Evolutionary conservation across 2,113 vertebrate genomes (phyloP).

Genomic region (Oncorhynchus keta): DNA sequence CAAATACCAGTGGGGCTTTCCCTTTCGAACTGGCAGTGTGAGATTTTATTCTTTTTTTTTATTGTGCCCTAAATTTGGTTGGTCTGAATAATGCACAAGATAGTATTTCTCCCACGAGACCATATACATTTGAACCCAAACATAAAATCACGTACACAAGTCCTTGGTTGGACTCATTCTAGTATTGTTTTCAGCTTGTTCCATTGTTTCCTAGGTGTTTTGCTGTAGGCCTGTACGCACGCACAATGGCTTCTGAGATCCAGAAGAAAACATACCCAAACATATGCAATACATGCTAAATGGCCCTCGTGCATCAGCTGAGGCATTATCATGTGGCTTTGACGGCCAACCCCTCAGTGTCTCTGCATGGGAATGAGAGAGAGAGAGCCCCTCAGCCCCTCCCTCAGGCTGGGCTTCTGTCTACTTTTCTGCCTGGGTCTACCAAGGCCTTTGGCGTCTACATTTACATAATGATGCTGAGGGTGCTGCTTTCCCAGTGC

Average conservation of each 20-base stretch:
- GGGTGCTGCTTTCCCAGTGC: conserved; percentile 32
- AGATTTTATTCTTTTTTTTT: no score
- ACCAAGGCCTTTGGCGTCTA: conserved; percentile 23
- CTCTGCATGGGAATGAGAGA: conserved; percentile 40
- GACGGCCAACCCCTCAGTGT: conserved; percentile 23
- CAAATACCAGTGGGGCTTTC: no score
- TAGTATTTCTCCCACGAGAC: conserved; percentile 1
- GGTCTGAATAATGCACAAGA: no score
- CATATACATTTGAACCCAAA: background rate
- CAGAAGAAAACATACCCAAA: conserved; percentile 38
- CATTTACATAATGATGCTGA: conserved; percentile 66
- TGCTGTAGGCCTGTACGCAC: background rate
- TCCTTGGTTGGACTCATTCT: conserved; percentile 10
- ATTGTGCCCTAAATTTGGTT: no score
- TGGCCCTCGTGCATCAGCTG: conserved; percentile 43
- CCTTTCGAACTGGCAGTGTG: background rate
- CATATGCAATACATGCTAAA: conserved; percentile 38
- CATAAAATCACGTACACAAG: background rate
- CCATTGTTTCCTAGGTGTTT: conserved; percentile 24
- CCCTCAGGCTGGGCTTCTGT: conserved; percentile 22
- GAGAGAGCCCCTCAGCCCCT: background rate
- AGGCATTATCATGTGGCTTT: conserved; percentile 58
- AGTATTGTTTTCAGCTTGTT: conserved; percentile 30
- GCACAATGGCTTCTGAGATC: conserved; percentile 26
- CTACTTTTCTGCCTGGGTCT: conserved; percentile 11